phyloP scores from a whole-genome alignment of 2,888 invertebrate species.

The Drosophila imparisetae region DNA sequence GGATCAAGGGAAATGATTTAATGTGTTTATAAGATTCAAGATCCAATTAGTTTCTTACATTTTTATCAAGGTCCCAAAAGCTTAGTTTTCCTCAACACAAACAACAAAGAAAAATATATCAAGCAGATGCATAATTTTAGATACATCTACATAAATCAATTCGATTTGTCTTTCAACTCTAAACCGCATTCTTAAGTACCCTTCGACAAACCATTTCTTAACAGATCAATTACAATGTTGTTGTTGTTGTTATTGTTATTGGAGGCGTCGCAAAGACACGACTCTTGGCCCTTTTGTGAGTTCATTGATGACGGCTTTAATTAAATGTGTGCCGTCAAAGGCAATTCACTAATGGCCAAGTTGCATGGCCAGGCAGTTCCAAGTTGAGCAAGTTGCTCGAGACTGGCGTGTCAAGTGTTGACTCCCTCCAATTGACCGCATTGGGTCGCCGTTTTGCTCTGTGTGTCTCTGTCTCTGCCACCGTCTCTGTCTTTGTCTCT shows the following conservation, averaged over 20 bases:
- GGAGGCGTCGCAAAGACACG: conserved; percentile 8
- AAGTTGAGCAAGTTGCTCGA: conserved; percentile 17
- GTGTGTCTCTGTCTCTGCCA: conserved; percentile 4
- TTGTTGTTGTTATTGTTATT: conserved; percentile 4
- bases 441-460: conserved; percentile 61
- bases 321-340: conserved; percentile 45
- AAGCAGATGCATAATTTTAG: background rate
- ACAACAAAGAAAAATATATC: background rate
- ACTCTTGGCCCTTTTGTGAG: conserved; percentile 17
- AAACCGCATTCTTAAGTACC: background rate
- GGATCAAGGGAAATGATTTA: background rate
- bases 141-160: background rate
- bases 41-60: background rate
- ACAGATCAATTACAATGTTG: conserved; percentile 27
- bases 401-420: conserved; percentile 63
- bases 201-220: conserved; percentile 13
- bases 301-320: conserved; percentile 43
- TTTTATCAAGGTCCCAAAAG: background rate
- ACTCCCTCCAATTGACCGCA: conserved; percentile 65
- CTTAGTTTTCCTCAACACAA: background rate
- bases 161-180: conserved; percentile 3
- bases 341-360: conserved; percentile 17
- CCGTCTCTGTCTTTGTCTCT: conserved; percentile 28
- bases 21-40: background rate
- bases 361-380: conserved; percentile 6